Base-by-base conservation (phyloP, 2,113 vertebrate genomes). In the Sebastes fasciatus region DNA sequence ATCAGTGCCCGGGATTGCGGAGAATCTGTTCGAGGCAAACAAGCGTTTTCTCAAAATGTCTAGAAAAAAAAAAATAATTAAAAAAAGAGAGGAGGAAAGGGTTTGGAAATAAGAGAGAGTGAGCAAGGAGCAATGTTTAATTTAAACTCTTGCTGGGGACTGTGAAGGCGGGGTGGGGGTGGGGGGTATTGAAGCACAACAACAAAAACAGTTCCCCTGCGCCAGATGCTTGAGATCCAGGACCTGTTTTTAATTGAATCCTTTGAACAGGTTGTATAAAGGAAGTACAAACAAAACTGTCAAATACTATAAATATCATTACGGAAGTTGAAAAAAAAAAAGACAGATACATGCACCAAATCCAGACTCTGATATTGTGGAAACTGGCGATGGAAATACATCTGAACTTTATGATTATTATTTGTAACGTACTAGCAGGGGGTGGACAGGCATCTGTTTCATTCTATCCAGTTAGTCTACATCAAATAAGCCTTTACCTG, bases 261-360 rank as follows among this genome's bases (percentile, higher is more conserved):
- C 77, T 91, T 88, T 88, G 88, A 92, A 90, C 87, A 93, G 89
- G 84, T 90, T 92, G 90, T 86, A 82, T 84, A 86, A 89, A 90
- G 49, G 62, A 84, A 84, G 85, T 66, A 88, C 80, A 85, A 91
- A 92, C 79, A 89, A 81, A 88, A 70, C 80, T 80, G 79, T 85
- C 79, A 84, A 74, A 85, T 77, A 79, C 57, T 82, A 86, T 90
- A 82, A 82, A 86, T 81, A 88, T 82, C 72, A 87, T 76, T 17
- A 88, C 26, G 67, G 51, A 88, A 62, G 72, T 57, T 63, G 9
- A 73, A 65, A 71, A 55, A n/a, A n/a, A 54, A 13, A 58, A 49
- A 72, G 23, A 73, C 14, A 75, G 12, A 74, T 58, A 63, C 55
- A n/a, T 73, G 19, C 42, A 84, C 66, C 46, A 82, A 83, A 75